Base-by-base conservation (phyloP, 2,113 vertebrate genomes). In the Probosciger aterrimus region DNA sequence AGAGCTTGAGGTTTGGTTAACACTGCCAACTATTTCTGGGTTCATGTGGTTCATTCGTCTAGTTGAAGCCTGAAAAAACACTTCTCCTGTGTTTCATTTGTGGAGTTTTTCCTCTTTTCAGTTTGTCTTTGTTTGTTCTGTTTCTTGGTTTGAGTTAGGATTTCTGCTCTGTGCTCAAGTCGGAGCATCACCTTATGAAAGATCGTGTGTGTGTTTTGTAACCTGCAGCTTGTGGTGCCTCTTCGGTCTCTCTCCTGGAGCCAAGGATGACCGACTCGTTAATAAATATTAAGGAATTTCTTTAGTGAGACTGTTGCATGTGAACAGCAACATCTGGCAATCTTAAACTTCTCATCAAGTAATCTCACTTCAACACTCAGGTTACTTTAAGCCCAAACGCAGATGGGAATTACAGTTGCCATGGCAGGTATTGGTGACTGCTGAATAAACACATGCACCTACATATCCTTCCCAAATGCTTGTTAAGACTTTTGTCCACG, bases 21-120 rank as follows among this genome's bases (percentile, higher is more conserved):
- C 50, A 5, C 68, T 94, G 93, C 93, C 93, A 96, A 89, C 60
- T 93, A 82, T 96, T 95, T 88, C 88, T 94, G 55, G 63, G 88
- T 93, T 94, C 93, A 88, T 69, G 22, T 0, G 1, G 90, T 95
- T 96, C 86, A 95, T 57, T 78, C 1, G 1, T 88, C 85, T 86
- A 10, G 2, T 73, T 88, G 88, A 71, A 92, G 69, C 55, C 88
- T 93, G 68, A 68, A 86, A 88, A 96, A 93, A 78, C 82, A 90
- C 69, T 78, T 88, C 46, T 74, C 11, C 67, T 70, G 43, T 94
- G 60, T 86, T 97, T 86, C 46, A 44, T 28, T 91, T 64, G 68
- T 52, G 19, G 55, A 86, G 68, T 59, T 91, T 94, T 95, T 65
- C 7, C 50, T 69, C 57, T 64, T 83, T 41, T 57, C 35, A 41